Evolutionary conservation across 1,140 invertebrate genomes (phyloP), one percentile per base, ranked within the genome.

Genomic region (Drosophila sucinea): DNA sequence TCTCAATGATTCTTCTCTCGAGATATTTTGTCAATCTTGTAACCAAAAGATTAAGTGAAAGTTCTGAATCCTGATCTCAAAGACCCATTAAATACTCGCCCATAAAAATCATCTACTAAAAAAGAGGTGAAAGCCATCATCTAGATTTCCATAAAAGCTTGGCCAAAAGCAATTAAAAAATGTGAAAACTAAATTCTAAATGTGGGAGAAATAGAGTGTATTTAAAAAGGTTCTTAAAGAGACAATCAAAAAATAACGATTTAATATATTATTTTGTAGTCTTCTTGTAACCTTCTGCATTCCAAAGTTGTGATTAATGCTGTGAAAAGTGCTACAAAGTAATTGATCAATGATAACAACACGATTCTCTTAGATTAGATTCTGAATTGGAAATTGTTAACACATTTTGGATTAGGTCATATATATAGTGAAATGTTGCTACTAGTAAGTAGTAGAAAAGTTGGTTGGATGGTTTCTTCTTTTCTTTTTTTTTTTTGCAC

Each of bases 401-500:
- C 72, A 74, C 62, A 10, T 38, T 72, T 74, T 47, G 17, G 44
- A 6, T 23, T 47, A 8, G 70, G 61, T 56, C 33, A 58, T 5
- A 29, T 23, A 35, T 35, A 35, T 35, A 11, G 35, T 10, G 11
- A 38, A 8, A 38, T 38, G 35, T 38, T 38, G 35, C 35, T 38
- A 5, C 3, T 35, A 35, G 33, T 35, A 35, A 17, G 33, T 35
- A 38, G 35, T 38, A 38, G 35, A 17, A 17, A 17, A 17, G 30
- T 30, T 30, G 30, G 35, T 67, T 70, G 51, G 55, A 60, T 57
- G 40, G 55, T 65, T 76, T 25, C 51, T 68, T 68, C 63, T 77
- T 64, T 75, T 61, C 56, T 58, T 51, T 38, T 47, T 17, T 56
- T 27, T 41, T 38, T 40, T 23, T 40, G 38, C 25, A 51, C 44